Evolutionary conservation across 2,797 vertebrate species (phyloP), one percentile per base, ranked within the genome.

Genomic region (Microhierax caerulescens): DNA sequence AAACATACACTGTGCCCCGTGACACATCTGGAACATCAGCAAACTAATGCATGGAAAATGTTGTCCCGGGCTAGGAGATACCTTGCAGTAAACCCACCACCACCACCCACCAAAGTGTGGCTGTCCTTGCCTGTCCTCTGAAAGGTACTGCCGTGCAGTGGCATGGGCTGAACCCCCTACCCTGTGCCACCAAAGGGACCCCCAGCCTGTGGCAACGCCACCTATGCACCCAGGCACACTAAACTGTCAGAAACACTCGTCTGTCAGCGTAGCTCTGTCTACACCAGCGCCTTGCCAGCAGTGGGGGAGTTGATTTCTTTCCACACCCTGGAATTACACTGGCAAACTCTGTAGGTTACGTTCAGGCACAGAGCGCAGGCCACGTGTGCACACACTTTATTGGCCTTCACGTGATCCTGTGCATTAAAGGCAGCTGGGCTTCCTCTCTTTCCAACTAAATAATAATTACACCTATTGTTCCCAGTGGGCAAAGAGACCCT

Each of bases 331-430:
- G 93, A 96, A 96, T 96, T 95, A 96, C 88, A 92, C 83, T 95
- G 90, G 95, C 95, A 95, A 96, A 93, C 88, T 93, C 83, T 78
- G 69, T 57, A 93, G 85, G 90, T 95, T 93, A 95, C 80, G 21
- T 80, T 95, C 73, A 96, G 85, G 79, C 88, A 88, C 83, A 81
- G 90, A 94, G 89, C 27, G 53, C 76, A 72, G 83, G 83, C 88
- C 95, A 92, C 39, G 6, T 95, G 91, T 85, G 57, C 67, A 23
- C 87, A 65, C 23, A 25, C 85, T 98, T 96, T 95, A 94, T 92
- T 97, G 81, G 97, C 94, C 92, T 95, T 88, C 95, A 95, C 97
- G 96, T 98, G 94, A 97, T 97, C 95, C 93, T 95, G 73, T 97
- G 97, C 90, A 96, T 97, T 88, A 98, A 97, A 97, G 94, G 76